Base-by-base conservation (phyloP, 2,113 vertebrate genomes). In the Anoura caudifer region DNA sequence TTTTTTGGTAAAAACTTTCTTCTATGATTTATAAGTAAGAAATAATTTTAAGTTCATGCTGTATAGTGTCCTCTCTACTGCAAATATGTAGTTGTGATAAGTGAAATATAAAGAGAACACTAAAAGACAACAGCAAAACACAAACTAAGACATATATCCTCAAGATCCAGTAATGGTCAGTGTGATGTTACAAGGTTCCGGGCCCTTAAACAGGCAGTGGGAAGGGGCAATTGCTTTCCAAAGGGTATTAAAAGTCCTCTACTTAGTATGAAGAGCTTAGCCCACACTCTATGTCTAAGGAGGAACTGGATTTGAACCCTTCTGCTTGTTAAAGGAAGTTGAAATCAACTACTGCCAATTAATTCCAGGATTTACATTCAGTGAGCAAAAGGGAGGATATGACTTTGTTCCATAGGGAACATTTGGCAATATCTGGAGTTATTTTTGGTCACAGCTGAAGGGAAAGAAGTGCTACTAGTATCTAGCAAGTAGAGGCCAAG, bases 251-350 rank as follows among this genome's bases (percentile, higher is more conserved):
- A 38, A 92, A 41, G 33, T 88, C 31, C 9, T 88, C 77, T 50
- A 20, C 16, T 94, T 88, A 69, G 82, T 38, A 87, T 15, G 19
- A 93, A 87, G 36, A 38, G 63, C 16, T 80, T 69, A 87, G 85
- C 24, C 4, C 20, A 77, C 67, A 65, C 50, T 81, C 77, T 69
- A 67, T 72, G 73, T 28, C 80, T 81, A 84, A 77, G 67, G 36
- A 6, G 85, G 11, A 10, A 45, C 41, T 67, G 45, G 6, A 92
- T 87, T 72, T 87, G 61, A 36, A 65, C 90, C 41, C 33, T 20
- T 73, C 15, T 90, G 7, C 43, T 95, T 94, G 16, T 14, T 82
- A 92, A 90, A 94, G 59, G n/a, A 92, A 77, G 15, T 33, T 90
- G 81, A 87, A 93, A 83, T 43, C 16, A 84, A 52, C 50, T 41